These are phyloP conservation scores for Andrena chrysosceles DNA, from an alignment of 2,888 invertebrate genomes.

Conservation along the genomic window DNA sequence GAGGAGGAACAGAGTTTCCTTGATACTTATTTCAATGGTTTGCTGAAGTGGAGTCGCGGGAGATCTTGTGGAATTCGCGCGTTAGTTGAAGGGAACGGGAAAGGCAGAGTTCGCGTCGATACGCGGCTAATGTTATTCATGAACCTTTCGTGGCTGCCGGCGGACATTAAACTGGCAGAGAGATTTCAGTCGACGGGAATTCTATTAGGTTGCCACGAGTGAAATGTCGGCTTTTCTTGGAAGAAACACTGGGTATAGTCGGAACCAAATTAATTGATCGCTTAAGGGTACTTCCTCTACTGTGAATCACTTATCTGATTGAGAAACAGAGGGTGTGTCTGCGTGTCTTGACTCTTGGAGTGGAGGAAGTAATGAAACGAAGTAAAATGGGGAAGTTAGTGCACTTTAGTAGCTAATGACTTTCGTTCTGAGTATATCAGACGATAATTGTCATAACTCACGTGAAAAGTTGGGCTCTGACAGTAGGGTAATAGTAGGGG, in stretches of 20 bases:
- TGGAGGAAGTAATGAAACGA: too few species aligned
- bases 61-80: background rate
- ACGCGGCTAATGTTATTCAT: slow-evolving; percentile 52
- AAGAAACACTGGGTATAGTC: background rate
- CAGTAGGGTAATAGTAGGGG: too few species aligned
- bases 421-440: too few species aligned
- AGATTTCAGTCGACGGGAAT: slow-evolving; percentile 39
- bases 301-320: background rate
- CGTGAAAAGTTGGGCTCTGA: too few species aligned
- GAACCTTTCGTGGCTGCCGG: slow-evolving; percentile 48
- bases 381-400: too few species aligned
- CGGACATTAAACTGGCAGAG: slow-evolving; percentile 34
- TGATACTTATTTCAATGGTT: background rate
- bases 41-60: background rate
- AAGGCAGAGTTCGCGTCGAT: slow-evolving; percentile 23
- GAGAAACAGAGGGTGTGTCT: background rate
- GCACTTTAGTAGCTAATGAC: too few species aligned
- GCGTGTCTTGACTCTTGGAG: too few species aligned
- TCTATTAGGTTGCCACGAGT: slow-evolving; percentile 42
- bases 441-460: too few species aligned
- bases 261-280: background rate
- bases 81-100: background rate
- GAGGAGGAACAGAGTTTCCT: background rate
- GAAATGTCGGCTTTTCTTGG: background rate
- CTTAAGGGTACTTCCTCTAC: slow-evolving; percentile 1